Evolutionary conservation across 2,113 vertebrate genomes (phyloP).

Genomic region (Cnemophilus loriae): DNA sequence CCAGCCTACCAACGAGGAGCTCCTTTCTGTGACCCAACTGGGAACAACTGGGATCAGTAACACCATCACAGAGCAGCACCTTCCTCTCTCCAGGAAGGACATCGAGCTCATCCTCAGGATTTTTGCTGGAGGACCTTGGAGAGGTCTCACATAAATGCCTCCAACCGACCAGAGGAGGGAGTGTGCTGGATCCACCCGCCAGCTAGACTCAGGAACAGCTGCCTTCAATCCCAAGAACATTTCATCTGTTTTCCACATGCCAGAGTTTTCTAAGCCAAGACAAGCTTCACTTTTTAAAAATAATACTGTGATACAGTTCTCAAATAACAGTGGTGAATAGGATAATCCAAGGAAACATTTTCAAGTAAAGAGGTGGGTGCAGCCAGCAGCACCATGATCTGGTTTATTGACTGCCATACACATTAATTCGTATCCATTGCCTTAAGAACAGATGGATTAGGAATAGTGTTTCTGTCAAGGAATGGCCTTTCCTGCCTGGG

Average conservation of each 20-base stretch:
- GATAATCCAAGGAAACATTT: neutral
- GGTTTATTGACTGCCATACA: neutral
- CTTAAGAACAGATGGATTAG: neutral
- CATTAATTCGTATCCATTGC: neutral
- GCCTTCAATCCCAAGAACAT: neutral
- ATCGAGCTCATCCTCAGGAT: fast-evolving
- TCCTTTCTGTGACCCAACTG: neutral
- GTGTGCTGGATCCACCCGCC: neutral
- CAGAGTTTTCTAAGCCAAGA: neutral
- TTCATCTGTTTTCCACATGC: neutral
- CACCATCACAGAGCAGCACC: neutral
- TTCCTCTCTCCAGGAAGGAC: neutral
- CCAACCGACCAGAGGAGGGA: neutral
- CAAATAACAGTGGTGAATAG: neutral
- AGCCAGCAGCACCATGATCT: neutral
- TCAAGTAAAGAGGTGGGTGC: neutral
- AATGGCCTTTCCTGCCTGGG: neutral
- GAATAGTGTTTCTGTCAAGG: neutral
- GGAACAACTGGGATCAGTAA: neutral
- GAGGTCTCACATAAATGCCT: neutral
- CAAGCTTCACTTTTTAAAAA: neutral
- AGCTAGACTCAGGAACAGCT: neutral
- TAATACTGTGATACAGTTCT: neutral
- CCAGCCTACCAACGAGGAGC: fast-evolving
- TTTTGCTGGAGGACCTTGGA: neutral